Evolutionary conservation across 1,140 invertebrate species (phyloP), one percentile per base, ranked within the genome.

Genomic region (Neodiprion pinetum): DNA sequence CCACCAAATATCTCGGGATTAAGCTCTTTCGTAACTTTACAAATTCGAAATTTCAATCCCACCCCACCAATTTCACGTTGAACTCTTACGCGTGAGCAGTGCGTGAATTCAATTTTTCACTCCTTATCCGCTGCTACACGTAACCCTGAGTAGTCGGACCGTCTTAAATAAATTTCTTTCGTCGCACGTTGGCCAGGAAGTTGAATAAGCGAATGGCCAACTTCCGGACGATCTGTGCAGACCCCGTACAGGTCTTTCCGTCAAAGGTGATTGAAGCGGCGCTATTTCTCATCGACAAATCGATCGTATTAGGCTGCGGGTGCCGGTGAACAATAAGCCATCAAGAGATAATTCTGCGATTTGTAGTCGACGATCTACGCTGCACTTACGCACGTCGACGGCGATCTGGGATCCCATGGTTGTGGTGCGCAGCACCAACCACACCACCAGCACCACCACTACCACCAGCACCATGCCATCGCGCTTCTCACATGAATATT

Each of bases 281-380:
- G 47, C 21, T 47, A 47, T 47, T 69, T 23, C 28, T 14, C 61
- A 12, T 0, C 69, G 65, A 75, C 76, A 76, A 78, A 74, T 76
- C 74, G 70, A 75, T 75, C 68, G 70, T 67, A 75, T 78, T 77
- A 77, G 74, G 75, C 47, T 67, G 48, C 72, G 67, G 17, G 23
- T 65, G 67, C 69, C 72, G 66, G 74, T 67, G 76, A 82, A 82
- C 80, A 82, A 82, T 82, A 70, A 79, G 77, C 77, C 75, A 79
- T 80, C 77, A 74, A 71, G 73, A 70, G 78, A 80, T 82, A 80
- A 81, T 80, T 68, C 71, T 74, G 71, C 77, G 77, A 82, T 82
- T 82, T 80, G 77, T 72, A 80, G 78, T 81, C 79, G 74, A 72
- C 75, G 71, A 74, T 61, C 5, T 61, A 9, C 53, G 53, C n/a